Conservation (phyloP, 2,888 invertebrate genomes). For the Hipparchia semele region DNA sequence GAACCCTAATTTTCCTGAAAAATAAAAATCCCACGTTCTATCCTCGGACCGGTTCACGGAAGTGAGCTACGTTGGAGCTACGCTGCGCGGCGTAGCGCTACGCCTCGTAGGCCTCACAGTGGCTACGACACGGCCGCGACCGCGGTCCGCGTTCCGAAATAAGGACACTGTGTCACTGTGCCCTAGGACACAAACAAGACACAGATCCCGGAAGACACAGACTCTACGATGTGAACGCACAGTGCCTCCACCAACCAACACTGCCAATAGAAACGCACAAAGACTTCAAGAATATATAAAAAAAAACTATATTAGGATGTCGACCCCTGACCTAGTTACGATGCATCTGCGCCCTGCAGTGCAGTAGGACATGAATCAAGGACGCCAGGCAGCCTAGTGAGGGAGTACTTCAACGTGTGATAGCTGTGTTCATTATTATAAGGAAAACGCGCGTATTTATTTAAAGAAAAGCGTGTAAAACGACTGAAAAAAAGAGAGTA, state of each 20-base stretch:
- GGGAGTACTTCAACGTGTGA: constrained; percentile 59
- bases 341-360: constrained; percentile 70
- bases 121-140: constrained; percentile 69
- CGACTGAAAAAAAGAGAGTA: constrained; percentile 56
- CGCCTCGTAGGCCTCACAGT: constrained; percentile 78
- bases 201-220: constrained; percentile 39
- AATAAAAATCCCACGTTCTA: constrained; percentile 47
- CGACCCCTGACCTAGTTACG: constrained; percentile 73
- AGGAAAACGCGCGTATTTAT: constrained; percentile 46
- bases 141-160: constrained; percentile 56
- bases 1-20: neutral
- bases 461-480: constrained; percentile 53
- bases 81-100: constrained; percentile 67
- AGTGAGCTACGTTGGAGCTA: constrained; percentile 57
- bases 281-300: constrained; percentile 39
- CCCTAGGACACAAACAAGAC: constrained; percentile 52
- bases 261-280: constrained; percentile 62
- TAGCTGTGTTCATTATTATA: constrained; percentile 75
- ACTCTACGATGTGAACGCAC: constrained; percentile 45
- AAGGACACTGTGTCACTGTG: constrained; percentile 72
- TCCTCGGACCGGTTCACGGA: constrained; percentile 63
- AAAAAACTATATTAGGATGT: constrained; percentile 52
- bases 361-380: constrained; percentile 55
- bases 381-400: constrained; percentile 49
- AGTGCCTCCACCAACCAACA: constrained; percentile 56